A percentile compares a stretch with the other conserved stretches of the same genome.
These are phyloP conservation scores for Dermatophagoides farinae DNA, from an alignment of 1,140 invertebrate genomes.

Conservation along the genomic window DNA sequence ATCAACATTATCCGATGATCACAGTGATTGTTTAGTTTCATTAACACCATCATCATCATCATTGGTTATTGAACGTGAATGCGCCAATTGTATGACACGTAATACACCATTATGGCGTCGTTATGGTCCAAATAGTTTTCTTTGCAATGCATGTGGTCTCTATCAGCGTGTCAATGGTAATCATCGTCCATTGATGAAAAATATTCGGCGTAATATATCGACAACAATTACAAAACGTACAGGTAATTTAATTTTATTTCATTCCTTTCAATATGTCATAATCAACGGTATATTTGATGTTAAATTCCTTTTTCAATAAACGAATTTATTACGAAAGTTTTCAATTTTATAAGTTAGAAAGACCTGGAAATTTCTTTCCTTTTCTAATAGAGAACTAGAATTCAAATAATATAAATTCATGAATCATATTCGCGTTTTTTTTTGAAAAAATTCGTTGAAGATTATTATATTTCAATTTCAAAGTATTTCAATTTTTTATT, in stretches of 20 bases:
- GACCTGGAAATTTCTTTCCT: no score
- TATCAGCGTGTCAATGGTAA: constrained; percentile 10
- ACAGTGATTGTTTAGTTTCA: no score
- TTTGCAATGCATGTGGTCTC: constrained; percentile 9
- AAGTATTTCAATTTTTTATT: no score
- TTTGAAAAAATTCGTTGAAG: no score
- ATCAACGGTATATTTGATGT: background rate
- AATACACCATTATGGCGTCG: constrained; percentile 9
- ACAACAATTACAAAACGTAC: constrained; percentile 1
- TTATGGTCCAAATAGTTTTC: constrained; percentile 5
- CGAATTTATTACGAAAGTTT: background rate
- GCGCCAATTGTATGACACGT: background rate
- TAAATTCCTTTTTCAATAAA: background rate
- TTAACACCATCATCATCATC: background rate
- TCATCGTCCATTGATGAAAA: constrained; percentile 3
- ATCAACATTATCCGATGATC: background rate
- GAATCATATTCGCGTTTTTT: no score
- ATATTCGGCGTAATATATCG: background rate
- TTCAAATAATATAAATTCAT: no score
- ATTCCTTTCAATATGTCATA: no score
- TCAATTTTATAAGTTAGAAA: background rate
- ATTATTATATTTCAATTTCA: no score
- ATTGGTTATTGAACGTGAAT: constrained; percentile 1
- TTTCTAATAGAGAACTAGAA: no score
- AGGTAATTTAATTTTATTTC: constrained; percentile 1